Percentiles rank a stretch among this genome's conserved stretches.
Conservation (phyloP, 2,797 vertebrate genomes). For the Sparus aurata region DNA sequence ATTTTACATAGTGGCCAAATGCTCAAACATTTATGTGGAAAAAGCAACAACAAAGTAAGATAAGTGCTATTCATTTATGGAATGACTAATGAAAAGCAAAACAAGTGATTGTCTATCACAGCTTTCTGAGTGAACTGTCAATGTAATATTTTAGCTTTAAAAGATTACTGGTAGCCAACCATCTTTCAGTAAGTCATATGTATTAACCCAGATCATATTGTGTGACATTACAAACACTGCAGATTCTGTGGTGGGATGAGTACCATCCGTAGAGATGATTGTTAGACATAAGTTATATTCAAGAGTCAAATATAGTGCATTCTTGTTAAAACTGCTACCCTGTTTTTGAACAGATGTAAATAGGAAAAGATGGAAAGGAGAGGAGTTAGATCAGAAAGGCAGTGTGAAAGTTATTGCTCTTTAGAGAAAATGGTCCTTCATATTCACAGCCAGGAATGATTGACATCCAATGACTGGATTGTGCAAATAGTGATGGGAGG, state of each 20-base stretch:
- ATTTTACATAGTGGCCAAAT: conserved; percentile 75
- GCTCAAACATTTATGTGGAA: conserved; percentile 40
- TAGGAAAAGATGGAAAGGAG: conserved; percentile 42
- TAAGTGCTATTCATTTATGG: conserved; percentile 67
- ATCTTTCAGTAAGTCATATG: conserved; percentile 50
- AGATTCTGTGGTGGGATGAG: conserved; percentile 46
- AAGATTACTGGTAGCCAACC: conserved; percentile 76
- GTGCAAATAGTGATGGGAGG: conserved; percentile 79
- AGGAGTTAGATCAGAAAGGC: conserved; percentile 68
- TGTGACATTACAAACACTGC: conserved; percentile 46
- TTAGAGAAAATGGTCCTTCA: conserved; percentile 77
- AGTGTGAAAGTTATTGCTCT: conserved; percentile 83
- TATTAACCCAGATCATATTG: conserved; percentile 46
- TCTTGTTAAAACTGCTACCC: conserved; percentile 71
- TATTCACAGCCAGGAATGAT: conserved; percentile 71
- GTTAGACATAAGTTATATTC: conserved; percentile 26
- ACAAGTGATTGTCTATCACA: conserved; percentile 83
- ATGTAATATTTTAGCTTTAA: conserved; percentile 81
- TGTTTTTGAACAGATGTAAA: conserved; percentile 60
- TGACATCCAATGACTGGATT: conserved; percentile 73
- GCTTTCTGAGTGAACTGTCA: conserved; percentile 75
- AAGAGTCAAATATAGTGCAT: conserved; percentile 75
- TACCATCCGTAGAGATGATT: conserved; percentile 41
- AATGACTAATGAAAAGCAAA: conserved; percentile 58
- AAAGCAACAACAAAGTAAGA: conserved; percentile 30